Conservation (phyloP, 2,888 invertebrate genomes). For the Tenthredo scrophulariae region DNA sequence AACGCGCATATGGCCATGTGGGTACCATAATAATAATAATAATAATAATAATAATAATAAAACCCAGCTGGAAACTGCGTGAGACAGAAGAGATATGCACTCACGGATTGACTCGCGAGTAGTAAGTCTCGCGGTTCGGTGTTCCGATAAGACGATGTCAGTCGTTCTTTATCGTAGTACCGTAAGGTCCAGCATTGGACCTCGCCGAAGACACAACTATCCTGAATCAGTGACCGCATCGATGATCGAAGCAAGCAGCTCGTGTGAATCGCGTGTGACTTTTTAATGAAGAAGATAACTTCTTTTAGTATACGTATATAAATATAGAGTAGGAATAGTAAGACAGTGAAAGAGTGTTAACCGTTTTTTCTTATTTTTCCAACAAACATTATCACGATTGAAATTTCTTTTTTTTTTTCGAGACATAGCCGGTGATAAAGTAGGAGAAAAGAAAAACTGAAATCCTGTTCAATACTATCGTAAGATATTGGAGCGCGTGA, state of each 20-base stretch:
- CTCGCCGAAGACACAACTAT: background rate
- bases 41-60: background rate
- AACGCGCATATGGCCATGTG: background rate
- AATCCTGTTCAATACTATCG: background rate
- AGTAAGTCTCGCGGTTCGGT: slow-evolving; percentile 1
- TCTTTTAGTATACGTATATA: background rate
- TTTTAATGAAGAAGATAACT: background rate
- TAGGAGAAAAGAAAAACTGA: background rate
- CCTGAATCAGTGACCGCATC: background rate
- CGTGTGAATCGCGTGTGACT: background rate
- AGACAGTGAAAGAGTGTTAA: background rate
- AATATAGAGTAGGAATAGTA: background rate
- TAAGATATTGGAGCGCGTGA: background rate
- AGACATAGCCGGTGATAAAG: background rate
- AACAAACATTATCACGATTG: background rate
- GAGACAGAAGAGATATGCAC: background rate
- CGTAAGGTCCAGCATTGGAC: slow-evolving; percentile 12
- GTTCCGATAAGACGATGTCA: slow-evolving; percentile 39
- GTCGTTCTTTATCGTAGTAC: slow-evolving; percentile 8
- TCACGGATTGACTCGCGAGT: background rate
- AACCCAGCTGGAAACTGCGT: slow-evolving; percentile 31
- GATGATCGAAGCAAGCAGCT: background rate
- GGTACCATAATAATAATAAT: background rate
- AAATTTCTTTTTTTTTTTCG: background rate
- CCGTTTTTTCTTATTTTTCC: background rate